Evolutionary conservation across 2,113 vertebrate genomes (phyloP), one percentile per base, ranked within the genome.

Genomic region (Bufo gargarizans): DNA sequence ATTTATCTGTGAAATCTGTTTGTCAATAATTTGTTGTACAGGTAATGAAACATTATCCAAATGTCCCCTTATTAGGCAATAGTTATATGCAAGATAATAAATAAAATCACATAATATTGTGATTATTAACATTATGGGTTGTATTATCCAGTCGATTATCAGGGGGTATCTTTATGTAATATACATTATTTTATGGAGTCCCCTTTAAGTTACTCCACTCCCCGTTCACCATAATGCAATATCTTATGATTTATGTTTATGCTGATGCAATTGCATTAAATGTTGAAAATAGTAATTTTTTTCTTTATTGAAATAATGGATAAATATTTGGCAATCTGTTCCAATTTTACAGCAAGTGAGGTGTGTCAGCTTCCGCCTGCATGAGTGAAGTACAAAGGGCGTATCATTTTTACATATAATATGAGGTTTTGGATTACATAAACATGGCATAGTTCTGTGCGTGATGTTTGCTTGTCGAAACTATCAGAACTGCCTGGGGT

Each of bases 361-460:
- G 87, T 84, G 87, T 88, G 87, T 78, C 87, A 77, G 81, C 82
- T 88, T 88, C 87, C 81, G 59, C 76, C 87, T 84, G 81, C 74
- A 84, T 77, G 74, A 84, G 59, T 88, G 81, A 84, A 88, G 58
- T 88, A 88, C 87, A 88, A 84, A 88, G 87, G 87, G 87, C 87
- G 87, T 88, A 88, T 88, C 72, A 58, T 77, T 84, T 88, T 88
- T 88, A 88, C 72, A 88, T 88, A 88, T 88, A 88, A 88, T 88
- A 84, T 88, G 22, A 88, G 87, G 87, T 88, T 88, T 88, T 88
- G 69, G 72, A 84, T 88, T 88, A 88, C 87, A 84, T 88, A 88
- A 88, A 88, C 87, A 88, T 84, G 80, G 87, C 74, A 88, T 84
- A 50, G 87, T 61, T 78, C 49, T 78, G 49, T 84, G 87, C 72